These are phyloP conservation scores for Ophion slaviceki DNA, from an alignment of 2,888 invertebrate species.

Conservation along the genomic window DNA sequence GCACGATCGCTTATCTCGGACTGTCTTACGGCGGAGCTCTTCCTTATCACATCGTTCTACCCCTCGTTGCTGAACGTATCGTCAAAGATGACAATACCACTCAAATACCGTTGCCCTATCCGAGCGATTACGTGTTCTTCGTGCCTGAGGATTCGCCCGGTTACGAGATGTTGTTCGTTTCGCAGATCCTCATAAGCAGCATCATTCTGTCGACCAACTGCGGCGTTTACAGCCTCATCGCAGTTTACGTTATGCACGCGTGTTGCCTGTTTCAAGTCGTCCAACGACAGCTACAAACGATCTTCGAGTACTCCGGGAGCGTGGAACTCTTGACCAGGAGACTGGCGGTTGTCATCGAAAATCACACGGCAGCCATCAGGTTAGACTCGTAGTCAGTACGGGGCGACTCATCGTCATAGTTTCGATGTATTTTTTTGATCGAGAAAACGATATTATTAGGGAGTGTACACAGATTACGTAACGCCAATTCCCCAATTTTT, in stretches of 20 bases:
- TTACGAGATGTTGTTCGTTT: slow-evolving; percentile 73
- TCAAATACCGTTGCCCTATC: slow-evolving; percentile 75
- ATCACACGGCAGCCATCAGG: slow-evolving; percentile 65
- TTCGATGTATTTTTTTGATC: not conserved
- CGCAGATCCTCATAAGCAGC: slow-evolving; percentile 74
- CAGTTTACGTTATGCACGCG: slow-evolving; percentile 74
- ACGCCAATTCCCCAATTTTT: too few relatives aligned
- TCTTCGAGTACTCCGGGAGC: slow-evolving; percentile 42
- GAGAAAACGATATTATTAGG: not conserved
- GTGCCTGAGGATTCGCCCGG: slow-evolving; percentile 72
- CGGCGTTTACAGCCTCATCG: slow-evolving; percentile 76
- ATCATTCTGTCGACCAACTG: slow-evolving; percentile 75
- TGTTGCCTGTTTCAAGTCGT: slow-evolving; percentile 75
- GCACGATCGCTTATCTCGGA: slow-evolving; percentile 76
- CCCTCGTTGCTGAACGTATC: slow-evolving; percentile 72
- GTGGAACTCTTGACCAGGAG: slow-evolving; percentile 36
- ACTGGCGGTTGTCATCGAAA: slow-evolving; percentile 54
- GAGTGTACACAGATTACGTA: too few relatives aligned
- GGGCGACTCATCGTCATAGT: too few relatives aligned
- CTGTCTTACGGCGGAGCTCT: slow-evolving; percentile 78
- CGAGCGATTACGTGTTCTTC: slow-evolving; percentile 75
- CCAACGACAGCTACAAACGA: slow-evolving; percentile 65
- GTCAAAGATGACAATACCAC: slow-evolving; percentile 72
- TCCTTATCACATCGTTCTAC: slow-evolving; percentile 79
- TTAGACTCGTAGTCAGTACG: slow-evolving; percentile 19